Conservation (phyloP, 1,140 invertebrate species). For the Chelonus insularis region DNA sequence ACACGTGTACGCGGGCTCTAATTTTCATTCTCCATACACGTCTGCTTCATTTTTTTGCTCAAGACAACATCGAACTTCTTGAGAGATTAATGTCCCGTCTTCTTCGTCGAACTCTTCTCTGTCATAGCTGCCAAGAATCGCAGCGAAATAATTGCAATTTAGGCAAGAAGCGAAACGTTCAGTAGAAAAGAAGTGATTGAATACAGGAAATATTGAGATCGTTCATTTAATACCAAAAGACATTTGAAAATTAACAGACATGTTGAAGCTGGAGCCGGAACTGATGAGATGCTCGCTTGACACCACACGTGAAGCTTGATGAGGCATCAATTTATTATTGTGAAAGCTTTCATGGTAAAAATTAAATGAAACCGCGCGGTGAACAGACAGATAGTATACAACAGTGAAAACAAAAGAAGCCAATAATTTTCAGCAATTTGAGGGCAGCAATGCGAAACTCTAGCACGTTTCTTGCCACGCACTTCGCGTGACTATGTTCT, state of each 20-base stretch:
- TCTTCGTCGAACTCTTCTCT: too few relatives aligned
- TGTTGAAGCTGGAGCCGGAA: constrained; percentile 2
- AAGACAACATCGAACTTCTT: constrained; percentile 26
- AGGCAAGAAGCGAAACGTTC: neutral
- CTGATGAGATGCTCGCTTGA: neutral
- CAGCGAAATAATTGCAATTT: neutral
- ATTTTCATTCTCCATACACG: constrained; percentile 38
- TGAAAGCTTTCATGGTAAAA: constrained; percentile 30
- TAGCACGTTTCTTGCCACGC: neutral
- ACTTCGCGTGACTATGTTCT: constrained; percentile 2
- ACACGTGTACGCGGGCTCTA: constrained; percentile 40
- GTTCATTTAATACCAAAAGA: neutral
- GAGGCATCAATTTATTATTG: constrained; percentile 1
- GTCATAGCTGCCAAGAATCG: too few relatives aligned
- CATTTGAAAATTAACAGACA: constrained; percentile 13
- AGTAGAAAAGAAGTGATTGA: neutral
- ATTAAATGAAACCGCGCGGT: constrained; percentile 47
- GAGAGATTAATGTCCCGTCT: neutral
- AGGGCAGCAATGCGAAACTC: constrained; percentile 55
- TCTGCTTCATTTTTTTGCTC: constrained; percentile 33
- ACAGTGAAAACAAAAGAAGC: constrained; percentile 59
- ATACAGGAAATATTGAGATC: neutral
- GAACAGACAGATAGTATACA: constrained; percentile 47
- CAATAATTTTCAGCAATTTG: constrained; percentile 61
- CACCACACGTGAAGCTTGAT: neutral